A percentile compares a stretch with the other conserved stretches of the same genome.
Conservation (phyloP, 2,888 invertebrate species). For the Apotomis capreana region DNA sequence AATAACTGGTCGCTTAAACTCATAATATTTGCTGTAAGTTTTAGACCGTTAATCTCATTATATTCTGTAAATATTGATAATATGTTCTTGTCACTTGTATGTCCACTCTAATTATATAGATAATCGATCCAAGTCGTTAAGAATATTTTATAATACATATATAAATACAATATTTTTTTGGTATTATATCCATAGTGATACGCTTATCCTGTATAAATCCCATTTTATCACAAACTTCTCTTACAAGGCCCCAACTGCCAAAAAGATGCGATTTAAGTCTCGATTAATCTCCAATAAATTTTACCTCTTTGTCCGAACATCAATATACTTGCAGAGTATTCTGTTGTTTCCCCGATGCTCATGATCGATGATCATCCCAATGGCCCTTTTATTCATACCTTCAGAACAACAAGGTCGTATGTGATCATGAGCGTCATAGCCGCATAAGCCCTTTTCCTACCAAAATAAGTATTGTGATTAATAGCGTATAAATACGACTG, state of each 20-base stretch:
- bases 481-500: conserved; percentile 57
- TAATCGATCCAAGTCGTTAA: no score
- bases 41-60: no score
- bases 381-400: conserved; percentile 45
- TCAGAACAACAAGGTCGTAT: conserved; percentile 10
- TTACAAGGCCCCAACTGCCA: background rate
- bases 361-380: conserved; percentile 55
- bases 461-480: conserved; percentile 51
- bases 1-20: no score
- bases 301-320: conserved; percentile 15
- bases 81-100: no score
- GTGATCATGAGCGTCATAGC: conserved; percentile 5
- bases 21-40: no score
- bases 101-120: no score
- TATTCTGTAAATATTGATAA: no score
- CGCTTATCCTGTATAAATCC: background rate
- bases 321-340: conserved; percentile 30
- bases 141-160: no score
- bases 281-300: conserved; percentile 12
- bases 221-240: no score
- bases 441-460: conserved; percentile 8
- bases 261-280: conserved; percentile 1
- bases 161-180: no score
- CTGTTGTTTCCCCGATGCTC: conserved; percentile 43
- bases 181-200: no score